Conservation (phyloP, 2,113 vertebrate species). For the Rhadina sibilatrix region DNA sequence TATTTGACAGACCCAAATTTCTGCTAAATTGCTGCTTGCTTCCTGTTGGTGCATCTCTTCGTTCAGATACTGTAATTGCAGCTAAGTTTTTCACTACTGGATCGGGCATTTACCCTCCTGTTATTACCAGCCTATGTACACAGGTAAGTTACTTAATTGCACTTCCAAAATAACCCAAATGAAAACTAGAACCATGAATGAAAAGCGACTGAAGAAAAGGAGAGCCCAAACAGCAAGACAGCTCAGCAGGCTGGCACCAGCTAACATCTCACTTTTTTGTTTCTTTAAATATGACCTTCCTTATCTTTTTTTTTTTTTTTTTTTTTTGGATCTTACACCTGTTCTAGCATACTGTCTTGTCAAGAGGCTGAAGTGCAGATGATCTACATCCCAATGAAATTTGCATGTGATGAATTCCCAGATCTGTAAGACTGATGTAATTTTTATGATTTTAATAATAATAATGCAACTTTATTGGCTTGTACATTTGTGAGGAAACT, state of each 20-base stretch:
- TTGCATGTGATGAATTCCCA: background rate
- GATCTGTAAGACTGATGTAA: background rate
- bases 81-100: background rate
- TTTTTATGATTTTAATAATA: conserved; percentile 29
- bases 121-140: background rate
- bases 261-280: background rate
- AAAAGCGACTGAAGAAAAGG: background rate
- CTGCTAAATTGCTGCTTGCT: background rate
- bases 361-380: background rate
- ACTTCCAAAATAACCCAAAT: background rate
- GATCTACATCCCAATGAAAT: background rate
- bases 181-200: background rate
- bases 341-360: background rate
- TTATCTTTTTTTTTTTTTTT: background rate
- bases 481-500: conserved; percentile 15
- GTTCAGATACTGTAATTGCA: background rate
- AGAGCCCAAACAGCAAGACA: background rate
- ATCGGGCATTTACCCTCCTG: background rate
- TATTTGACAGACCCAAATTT: background rate
- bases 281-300: background rate
- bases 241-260: background rate
- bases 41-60: background rate
- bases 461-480: conserved; percentile 18
- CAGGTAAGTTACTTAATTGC: background rate
- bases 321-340: background rate